Evolutionary conservation across 2,888 invertebrate genomes (phyloP).

Genomic region (Calameuta idolon): DNA sequence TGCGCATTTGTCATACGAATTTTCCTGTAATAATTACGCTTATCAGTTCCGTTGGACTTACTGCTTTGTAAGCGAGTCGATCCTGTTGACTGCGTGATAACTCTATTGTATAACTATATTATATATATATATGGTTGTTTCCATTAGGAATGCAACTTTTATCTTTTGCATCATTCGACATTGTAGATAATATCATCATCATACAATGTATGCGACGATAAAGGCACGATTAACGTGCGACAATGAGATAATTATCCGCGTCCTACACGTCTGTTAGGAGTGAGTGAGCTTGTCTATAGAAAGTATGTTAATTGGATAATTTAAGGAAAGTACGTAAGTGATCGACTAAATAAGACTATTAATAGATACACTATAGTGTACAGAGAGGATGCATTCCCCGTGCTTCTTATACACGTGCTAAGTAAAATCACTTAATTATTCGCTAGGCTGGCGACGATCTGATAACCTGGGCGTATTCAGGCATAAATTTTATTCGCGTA

Average conservation of each 20-base stretch:
- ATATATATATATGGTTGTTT: too few species aligned
- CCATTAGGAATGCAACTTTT: too few species aligned
- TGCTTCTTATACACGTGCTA: constrained; percentile 10
- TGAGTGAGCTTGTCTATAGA: constrained; percentile 7
- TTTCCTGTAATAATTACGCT: too few species aligned
- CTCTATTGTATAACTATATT: too few species aligned
- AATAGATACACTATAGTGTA: background rate
- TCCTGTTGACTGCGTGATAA: too few species aligned
- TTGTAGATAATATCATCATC: constrained; percentile 7
- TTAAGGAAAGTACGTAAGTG: background rate
- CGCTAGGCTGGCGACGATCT: background rate
- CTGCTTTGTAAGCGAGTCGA: too few species aligned
- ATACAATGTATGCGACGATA: background rate
- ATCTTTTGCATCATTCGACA: background rate
- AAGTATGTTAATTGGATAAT: constrained; percentile 2
- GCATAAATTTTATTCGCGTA: background rate
- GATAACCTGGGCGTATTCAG: background rate
- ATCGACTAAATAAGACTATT: constrained; percentile 1
- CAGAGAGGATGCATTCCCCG: constrained; percentile 6
- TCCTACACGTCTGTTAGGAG: background rate
- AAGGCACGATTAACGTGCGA: background rate
- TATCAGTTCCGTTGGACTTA: too few species aligned
- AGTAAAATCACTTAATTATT: background rate
- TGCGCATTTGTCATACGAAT: too few species aligned
- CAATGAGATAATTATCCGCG: background rate